Percentiles rank a stretch among this genome's conserved stretches.
phyloP scores from a whole-genome alignment of 2,888 invertebrate genomes.

The Cosmia trapezina region DNA sequence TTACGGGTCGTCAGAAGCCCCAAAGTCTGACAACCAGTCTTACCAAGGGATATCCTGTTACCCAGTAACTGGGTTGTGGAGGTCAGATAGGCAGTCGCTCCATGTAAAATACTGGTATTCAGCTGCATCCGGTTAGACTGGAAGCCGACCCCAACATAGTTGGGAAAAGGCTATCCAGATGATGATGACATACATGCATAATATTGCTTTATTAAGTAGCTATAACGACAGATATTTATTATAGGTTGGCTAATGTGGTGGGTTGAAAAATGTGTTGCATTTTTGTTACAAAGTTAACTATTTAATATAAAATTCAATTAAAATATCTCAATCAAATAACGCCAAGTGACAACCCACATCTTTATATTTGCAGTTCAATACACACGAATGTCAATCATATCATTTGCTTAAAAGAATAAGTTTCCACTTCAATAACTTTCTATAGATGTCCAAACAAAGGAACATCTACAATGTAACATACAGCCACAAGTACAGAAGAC shows the following conservation, averaged over 20 bases:
- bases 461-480: conserved; percentile 15
- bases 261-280: background rate
- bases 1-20: no score
- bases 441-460: conserved; percentile 24
- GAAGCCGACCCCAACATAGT: no score
- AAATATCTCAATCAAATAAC: background rate
- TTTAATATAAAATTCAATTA: background rate
- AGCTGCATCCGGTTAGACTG: no score
- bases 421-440: conserved; percentile 36
- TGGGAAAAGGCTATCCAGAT: no score
- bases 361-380: conserved; percentile 18
- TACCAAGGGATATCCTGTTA: no score
- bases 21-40: no score
- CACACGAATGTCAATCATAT: conserved; percentile 24
- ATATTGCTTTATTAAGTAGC: conserved; percentile 1
- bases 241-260: background rate
- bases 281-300: background rate
- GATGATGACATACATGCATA: no score
- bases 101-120: no score
- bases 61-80: no score
- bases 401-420: conserved; percentile 19
- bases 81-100: no score
- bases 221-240: background rate
- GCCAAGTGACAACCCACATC: background rate
- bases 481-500: background rate